A percentile compares a stretch with the other conserved stretches of the same genome.
Evolutionary conservation across 2,888 invertebrate species (phyloP).

Genomic region (Ferrisia virgata): DNA sequence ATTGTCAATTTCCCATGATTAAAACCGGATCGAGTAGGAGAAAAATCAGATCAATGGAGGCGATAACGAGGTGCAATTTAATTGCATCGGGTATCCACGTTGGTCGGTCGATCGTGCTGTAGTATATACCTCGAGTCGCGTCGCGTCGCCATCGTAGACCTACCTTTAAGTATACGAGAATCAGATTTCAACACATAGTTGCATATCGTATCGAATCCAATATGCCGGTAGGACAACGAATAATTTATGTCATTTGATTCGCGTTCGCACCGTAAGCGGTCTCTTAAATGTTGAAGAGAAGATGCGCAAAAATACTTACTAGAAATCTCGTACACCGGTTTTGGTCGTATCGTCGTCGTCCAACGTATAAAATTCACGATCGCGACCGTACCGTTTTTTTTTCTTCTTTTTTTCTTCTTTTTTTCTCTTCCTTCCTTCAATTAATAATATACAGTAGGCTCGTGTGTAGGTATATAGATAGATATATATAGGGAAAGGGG

Average conservation of each 20-base stretch:
- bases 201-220: background rate
- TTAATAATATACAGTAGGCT: background rate
- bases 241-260: background rate
- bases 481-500: background rate
- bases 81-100: background rate
- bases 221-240: background rate
- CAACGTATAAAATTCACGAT: background rate
- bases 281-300: background rate
- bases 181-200: background rate
- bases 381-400: no score
- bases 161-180: no score
- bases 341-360: background rate
- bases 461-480: no score
- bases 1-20: background rate
- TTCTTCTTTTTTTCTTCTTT: no score
- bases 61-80: constrained; percentile 3
- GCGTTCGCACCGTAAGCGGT: background rate
- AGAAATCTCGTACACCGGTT: background rate
- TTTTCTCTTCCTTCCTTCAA: no score
- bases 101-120: no score
- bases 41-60: constrained; percentile 1
- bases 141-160: no score
- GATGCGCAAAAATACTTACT: background rate
- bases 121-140: no score
- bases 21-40: background rate